Percentiles rank a stretch among this genome's conserved stretches.
phyloP scores from a whole-genome alignment of 2,797 vertebrate genomes.

The Octomys mimax region DNA sequence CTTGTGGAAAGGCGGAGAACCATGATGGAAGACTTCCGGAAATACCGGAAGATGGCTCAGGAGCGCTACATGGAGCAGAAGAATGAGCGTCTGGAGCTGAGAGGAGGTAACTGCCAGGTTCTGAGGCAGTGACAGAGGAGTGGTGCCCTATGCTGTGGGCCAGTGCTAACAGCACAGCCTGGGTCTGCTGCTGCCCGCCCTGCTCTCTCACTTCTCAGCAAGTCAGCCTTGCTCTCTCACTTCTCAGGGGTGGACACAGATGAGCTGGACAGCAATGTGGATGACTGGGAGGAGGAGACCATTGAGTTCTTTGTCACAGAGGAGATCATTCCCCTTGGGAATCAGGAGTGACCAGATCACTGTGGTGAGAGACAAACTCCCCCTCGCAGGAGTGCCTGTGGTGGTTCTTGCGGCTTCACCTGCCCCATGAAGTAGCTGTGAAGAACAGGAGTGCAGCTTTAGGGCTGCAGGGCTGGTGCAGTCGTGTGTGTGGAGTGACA shows the following conservation, averaged over 20 bases:
- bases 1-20: conserved; percentile 96
- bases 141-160: background rate
- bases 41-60: conserved; percentile 93
- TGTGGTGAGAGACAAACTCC: conserved; percentile 88
- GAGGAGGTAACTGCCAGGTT: conserved; percentile 91
- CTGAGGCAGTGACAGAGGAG: background rate
- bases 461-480: background rate
- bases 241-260: conserved; percentile 95
- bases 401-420: background rate
- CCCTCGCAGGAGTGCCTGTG: fast-evolving
- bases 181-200: background rate
- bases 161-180: background rate
- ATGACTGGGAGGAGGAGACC: conserved; percentile 99
- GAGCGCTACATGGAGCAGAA: conserved; percentile 95
- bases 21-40: conserved; percentile 98
- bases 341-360: conserved; percentile 94
- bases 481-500: background rate
- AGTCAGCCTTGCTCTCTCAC: background rate
- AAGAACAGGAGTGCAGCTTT: background rate
- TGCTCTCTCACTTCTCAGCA: conserved; percentile 84
- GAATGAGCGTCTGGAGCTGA: conserved; percentile 94
- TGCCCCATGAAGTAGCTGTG: background rate
- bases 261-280: conserved; percentile 98
- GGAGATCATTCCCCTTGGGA: conserved; percentile 97
- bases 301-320: conserved; percentile 99